Conservation (phyloP, 2,888 invertebrate species). For the Zelleria hepariella region DNA sequence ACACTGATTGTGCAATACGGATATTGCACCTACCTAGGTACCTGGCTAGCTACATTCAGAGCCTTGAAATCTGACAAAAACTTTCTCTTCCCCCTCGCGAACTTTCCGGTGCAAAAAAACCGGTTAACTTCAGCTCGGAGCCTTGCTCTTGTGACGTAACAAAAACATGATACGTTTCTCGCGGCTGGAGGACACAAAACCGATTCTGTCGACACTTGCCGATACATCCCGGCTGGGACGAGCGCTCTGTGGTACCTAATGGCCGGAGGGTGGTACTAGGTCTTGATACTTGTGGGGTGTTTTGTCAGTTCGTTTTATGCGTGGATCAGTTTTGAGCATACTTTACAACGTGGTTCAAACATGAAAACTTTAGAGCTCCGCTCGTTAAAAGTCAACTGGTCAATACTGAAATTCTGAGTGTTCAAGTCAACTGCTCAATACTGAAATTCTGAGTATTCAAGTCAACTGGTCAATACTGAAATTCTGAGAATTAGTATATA, state of each 20-base stretch:
- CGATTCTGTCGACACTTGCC: constrained; percentile 40
- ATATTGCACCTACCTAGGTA: too few relatives aligned
- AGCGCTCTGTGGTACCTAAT: not conserved
- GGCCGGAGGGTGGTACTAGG: not conserved
- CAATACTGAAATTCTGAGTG: too few relatives aligned
- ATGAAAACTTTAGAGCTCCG: too few relatives aligned
- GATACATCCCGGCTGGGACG: constrained; percentile 33
- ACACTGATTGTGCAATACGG: too few relatives aligned
- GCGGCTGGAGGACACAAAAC: constrained; percentile 31
- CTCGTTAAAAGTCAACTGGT: too few relatives aligned
- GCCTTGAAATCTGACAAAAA: not conserved
- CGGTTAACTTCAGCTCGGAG: not conserved
- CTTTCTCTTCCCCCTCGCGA: not conserved
- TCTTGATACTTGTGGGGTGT: not conserved
- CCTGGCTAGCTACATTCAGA: not conserved
- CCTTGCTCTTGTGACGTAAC: not conserved
- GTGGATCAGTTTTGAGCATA: too few relatives aligned
- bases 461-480: too few relatives aligned
- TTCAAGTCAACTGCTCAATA: too few relatives aligned
- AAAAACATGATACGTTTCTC: not conserved
- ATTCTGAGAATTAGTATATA: too few relatives aligned
- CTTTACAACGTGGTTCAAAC: too few relatives aligned
- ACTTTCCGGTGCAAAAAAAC: not conserved
- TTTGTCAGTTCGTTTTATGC: too few relatives aligned
- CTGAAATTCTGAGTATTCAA: too few relatives aligned